Percentiles rank a stretch among this genome's conserved stretches.
Conservation (phyloP, 2,113 vertebrate species). For the Callospermophilus lateralis region DNA sequence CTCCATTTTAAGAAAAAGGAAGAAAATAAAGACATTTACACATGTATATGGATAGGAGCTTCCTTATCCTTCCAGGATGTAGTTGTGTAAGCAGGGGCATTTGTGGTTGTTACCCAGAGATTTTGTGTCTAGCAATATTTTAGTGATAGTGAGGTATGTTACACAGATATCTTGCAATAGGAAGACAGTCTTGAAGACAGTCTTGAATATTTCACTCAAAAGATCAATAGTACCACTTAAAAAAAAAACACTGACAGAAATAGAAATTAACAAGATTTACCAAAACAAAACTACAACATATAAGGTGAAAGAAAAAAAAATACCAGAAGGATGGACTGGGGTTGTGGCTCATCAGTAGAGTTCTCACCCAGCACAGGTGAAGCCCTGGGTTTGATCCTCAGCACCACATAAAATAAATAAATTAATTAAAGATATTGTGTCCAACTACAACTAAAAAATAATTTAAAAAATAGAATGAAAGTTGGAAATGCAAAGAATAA, state of each 20-base stretch:
- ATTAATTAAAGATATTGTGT: too few species aligned
- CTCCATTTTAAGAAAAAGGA: neutral
- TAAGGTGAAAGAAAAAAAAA: slow-evolving; percentile 6
- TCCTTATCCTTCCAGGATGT: neutral
- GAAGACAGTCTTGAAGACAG: neutral
- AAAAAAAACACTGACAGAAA: neutral
- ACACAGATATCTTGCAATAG: neutral
- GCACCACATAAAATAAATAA: too few species aligned
- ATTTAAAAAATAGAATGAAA: too few species aligned
- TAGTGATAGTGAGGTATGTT: neutral
- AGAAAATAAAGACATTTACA: neutral
- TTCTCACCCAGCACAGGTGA: too few species aligned
- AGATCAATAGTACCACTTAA: neutral
- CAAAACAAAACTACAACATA: neutral
- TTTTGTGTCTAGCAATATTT: slow-evolving; percentile 4
- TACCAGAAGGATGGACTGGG: neutral
- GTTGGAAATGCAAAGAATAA: neutral
- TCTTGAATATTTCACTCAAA: too few species aligned
- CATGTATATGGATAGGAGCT: neutral
- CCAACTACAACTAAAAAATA: too few species aligned
- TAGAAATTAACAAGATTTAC: neutral
- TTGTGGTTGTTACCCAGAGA: neutral
- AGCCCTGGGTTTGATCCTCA: too few species aligned
- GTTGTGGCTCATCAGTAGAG: too few species aligned
- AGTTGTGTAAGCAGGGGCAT: neutral